Evolutionary conservation across 2,113 vertebrate species (phyloP), one percentile per base, ranked within the genome.

Genomic region (Hippoglossus stenolepis): DNA sequence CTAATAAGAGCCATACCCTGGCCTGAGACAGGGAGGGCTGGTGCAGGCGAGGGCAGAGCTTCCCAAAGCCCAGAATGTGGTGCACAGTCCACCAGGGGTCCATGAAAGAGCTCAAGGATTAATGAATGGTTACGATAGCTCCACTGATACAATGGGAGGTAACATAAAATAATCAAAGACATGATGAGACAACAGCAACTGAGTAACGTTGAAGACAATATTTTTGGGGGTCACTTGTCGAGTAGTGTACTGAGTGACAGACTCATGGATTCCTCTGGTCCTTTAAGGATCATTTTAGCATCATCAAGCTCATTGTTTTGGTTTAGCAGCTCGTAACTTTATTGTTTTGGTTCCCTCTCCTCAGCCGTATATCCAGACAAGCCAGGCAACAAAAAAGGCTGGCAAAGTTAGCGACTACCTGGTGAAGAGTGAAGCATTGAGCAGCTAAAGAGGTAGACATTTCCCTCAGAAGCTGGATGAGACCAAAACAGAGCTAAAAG

Each of bases 1-100:
- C 85, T 95, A 95, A 95, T 94, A 92, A 73, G 91, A 95, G 91
- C 92, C 94, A 95, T 93, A 94, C 90, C 84, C 81, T 23, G 24
- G 77, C 35, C 80, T 76, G 75, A 77, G 79, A 90, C 84, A 58
- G 75, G 68, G 75, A 62, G 71, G 65, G 75, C n/a, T 7, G 66
- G 23, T 56, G 65, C 1, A 51, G 69, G 15, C 7, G 10, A 70
- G 53, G 70, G 65, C 66, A 59, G 63, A 1, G 4, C 77, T 80
- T 80, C 82, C 72, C 47, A 40, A 56, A 83, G 70, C 26, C 23
- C 23, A 68, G 64, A 69, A 65, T 13, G 23, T 17, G 70, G 72
- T 76, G 65, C 67, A 31, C 20, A 47, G 80, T 77, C 73, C 73
- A 67, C 49, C 40, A 35, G 60, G 56, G 80, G 65, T 77, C 61